Base-by-base conservation (phyloP, 1,140 invertebrate species). In the Anadara kagoshimensis region DNA sequence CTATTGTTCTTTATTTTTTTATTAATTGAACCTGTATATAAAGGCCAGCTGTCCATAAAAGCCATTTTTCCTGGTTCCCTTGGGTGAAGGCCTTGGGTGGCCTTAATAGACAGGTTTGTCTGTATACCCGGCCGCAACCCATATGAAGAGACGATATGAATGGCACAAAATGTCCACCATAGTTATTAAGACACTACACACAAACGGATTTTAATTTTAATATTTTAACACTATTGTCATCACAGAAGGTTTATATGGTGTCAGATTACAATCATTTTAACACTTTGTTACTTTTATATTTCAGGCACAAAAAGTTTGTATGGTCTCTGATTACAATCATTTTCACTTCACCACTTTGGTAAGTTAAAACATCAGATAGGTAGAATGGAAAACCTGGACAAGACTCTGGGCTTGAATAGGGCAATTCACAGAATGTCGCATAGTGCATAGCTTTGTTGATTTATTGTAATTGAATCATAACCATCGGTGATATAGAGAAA, bases 271-370 rank as follows among this genome's bases (percentile, higher is more conserved):
- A 49, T 49, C n/a, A 3, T n/a, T 18, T 18, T 49, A 49, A 8
- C 5, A 18, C 43, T 18, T 24, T 24, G 10, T 36, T 72, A 26
- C 26, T 76, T 69, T 63, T 36, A 68, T 5, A 64, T 83, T 80
- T 41, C 79, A 86, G 85, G 85, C 83, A 4, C 67, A 82, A 36
- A 76, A 81, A 67, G 78, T 86, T 3, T 78, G 82, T 62, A 84
- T 85, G 80, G 72, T 82, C 12, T 82, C 82, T 12, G 79, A 83
- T 45, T 78, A 81, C 22, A 84, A 78, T 65, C 85, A 87, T 49
- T 85, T 80, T 58, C 81, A 83, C 64, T 87, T 87, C 49, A 85
- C 82, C 43, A 82, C 83, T 4, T 59, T 87, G 76, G 85, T 87
- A 81, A 82, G 83, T 83, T 16, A 1, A 49, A 24, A n/a, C n/a